Evolutionary conservation across 2,888 invertebrate genomes (phyloP).

Genomic region (Epistrophe eligans): DNA sequence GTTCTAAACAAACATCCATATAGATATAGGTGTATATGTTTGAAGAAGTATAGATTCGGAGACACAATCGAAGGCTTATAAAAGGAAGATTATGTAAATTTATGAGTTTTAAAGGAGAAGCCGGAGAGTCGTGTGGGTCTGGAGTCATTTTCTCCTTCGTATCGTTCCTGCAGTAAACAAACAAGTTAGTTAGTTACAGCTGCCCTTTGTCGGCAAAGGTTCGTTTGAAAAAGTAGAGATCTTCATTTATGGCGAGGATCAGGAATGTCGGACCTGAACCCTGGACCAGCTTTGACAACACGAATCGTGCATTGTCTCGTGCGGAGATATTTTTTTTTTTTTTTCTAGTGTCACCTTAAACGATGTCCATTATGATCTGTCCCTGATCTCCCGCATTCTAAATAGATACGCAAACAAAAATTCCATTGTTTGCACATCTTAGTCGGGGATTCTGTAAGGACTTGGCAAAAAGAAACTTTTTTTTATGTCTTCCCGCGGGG

Average conservation of each 20-base stretch:
- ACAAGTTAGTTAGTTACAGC: constrained; percentile 49
- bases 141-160: constrained; percentile 37
- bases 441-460: constrained; percentile 28
- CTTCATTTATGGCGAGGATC: constrained; percentile 60
- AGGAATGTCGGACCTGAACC: constrained; percentile 13
- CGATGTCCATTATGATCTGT: constrained; percentile 44
- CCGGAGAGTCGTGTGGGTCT: constrained; percentile 19
- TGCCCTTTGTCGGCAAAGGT: constrained; percentile 63
- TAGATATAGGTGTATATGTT: neutral
- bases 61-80: constrained; percentile 38
- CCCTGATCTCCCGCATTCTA: constrained; percentile 49
- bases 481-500: neutral
- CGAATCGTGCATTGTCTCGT: constrained; percentile 45
- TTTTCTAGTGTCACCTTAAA: constrained; percentile 11
- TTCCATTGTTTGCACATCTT: constrained; percentile 50
- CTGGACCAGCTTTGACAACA: constrained; percentile 23
- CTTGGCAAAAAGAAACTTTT: neutral
- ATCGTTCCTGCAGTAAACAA: constrained; percentile 19
- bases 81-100: constrained; percentile 72
- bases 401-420: constrained; percentile 17
- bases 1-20: constrained; percentile 1
- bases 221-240: constrained; percentile 51
- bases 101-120: constrained; percentile 64
- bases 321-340: constrained; percentile 8
- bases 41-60: constrained; percentile 23